Evolutionary conservation across 2,113 vertebrate genomes (phyloP).

Genomic region (Tympanuchus pallidicinctus): DNA sequence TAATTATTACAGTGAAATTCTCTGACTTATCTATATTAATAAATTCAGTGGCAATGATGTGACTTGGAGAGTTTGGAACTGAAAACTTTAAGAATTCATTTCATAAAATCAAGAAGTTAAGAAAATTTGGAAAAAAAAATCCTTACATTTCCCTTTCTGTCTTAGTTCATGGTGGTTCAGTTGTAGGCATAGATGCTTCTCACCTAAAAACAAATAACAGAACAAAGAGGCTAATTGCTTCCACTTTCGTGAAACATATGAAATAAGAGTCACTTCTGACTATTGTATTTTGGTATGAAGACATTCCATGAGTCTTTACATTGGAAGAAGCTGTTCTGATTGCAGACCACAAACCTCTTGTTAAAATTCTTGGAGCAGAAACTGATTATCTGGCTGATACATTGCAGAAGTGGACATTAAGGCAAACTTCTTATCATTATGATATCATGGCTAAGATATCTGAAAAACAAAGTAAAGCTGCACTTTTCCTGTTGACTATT

Average conservation of each 20-base stretch:
- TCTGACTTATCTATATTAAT: neutral
- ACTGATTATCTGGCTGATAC: conserved; percentile 54
- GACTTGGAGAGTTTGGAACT: neutral
- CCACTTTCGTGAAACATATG: conserved; percentile 11
- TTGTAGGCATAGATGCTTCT: conserved; percentile 32
- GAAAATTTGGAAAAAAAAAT: neutral
- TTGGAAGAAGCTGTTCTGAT: conserved; percentile 62
- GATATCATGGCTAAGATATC: conserved; percentile 58
- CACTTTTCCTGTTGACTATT: conserved; percentile 37
- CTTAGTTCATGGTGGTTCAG: neutral
- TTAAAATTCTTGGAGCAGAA: conserved; percentile 69
- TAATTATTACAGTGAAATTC: neutral
- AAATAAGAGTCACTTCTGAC: conserved; percentile 49
- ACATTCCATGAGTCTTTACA: conserved; percentile 60
- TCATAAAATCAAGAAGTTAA: neutral
- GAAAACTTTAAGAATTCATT: neutral
- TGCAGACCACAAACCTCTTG: conserved; percentile 38
- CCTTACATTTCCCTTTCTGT: neutral
- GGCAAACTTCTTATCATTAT: conserved; percentile 47
- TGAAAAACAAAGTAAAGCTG: conserved; percentile 46
- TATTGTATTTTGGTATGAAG: conserved; percentile 52
- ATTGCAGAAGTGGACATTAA: conserved; percentile 32
- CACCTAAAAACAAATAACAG: conserved; percentile 60
- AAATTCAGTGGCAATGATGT: neutral
- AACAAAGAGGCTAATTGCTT: conserved; percentile 58